phyloP scores from a whole-genome alignment of 1,140 invertebrate genomes.

The Sitobion miscanthi region DNA sequence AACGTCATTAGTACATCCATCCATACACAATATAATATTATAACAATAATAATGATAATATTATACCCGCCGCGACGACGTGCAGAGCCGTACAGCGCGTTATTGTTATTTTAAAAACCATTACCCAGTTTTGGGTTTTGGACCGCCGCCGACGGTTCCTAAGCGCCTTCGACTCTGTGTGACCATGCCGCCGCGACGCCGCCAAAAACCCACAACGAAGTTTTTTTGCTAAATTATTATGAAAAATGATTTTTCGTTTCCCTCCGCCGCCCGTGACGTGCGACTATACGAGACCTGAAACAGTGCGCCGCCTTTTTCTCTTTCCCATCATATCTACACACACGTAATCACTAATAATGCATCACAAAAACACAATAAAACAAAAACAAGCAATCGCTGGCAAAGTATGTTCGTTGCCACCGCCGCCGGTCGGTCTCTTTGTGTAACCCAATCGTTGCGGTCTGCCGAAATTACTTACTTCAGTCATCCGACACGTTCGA shows the following conservation, averaged over 20 bases:
- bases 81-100: neutral
- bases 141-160: neutral
- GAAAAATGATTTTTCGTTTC: constrained; percentile 48
- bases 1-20: constrained; percentile 3
- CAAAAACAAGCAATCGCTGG: constrained; percentile 13
- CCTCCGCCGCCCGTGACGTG: constrained; percentile 19
- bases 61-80: neutral
- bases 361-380: constrained; percentile 22
- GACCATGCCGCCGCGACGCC: neutral
- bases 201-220: constrained; percentile 39
- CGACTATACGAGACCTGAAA: neutral
- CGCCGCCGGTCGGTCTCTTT: constrained; percentile 42
- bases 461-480: constrained; percentile 45
- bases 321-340: neutral
- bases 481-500: constrained; percentile 42
- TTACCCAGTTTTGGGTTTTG: constrained; percentile 18
- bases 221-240: constrained; percentile 24
- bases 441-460: constrained; percentile 56
- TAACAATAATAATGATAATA: neutral
- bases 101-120: constrained; percentile 35
- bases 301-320: constrained; percentile 19
- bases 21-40: neutral
- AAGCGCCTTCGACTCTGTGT: constrained; percentile 36
- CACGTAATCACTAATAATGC: neutral
- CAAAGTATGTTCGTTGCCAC: neutral